Conservation (phyloP, 2,888 invertebrate genomes). For the Oscheius sp. region DNA sequence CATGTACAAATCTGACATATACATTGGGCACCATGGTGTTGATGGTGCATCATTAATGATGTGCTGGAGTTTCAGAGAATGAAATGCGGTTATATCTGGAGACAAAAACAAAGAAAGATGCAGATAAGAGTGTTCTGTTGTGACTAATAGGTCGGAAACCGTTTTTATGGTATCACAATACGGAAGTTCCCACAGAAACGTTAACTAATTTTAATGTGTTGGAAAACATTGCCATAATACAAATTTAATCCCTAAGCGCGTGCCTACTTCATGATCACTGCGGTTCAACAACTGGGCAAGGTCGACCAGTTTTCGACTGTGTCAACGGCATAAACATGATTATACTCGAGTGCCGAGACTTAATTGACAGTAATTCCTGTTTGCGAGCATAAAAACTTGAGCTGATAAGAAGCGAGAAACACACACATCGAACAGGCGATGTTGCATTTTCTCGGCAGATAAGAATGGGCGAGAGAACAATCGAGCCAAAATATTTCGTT, state of each 20-base stretch:
- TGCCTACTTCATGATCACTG: conserved; percentile 4
- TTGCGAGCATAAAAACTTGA: neutral
- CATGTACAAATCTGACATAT: conserved; percentile 72
- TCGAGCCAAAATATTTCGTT: neutral
- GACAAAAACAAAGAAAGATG: no score
- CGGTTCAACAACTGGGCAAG: conserved; percentile 7
- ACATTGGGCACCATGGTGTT: conserved; percentile 66
- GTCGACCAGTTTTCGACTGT: conserved; percentile 13
- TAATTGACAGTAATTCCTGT: neutral
- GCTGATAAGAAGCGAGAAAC: neutral
- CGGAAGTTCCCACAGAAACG: no score
- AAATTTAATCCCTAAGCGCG: neutral
- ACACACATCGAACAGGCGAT: neutral
- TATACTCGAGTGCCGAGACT: neutral
- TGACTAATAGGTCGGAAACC: no score
- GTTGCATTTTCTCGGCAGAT: conserved; percentile 1
- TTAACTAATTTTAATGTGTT: no score
- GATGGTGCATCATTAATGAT: conserved; percentile 12
- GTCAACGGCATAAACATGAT: neutral
- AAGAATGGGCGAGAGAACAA: neutral
- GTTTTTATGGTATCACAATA: no score
- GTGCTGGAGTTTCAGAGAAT: no score
- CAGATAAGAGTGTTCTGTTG: no score
- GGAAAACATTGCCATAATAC: no score
- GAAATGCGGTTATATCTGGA: no score